phyloP scores from a whole-genome alignment of 1,140 invertebrate genomes.

The Lethrus apterus region DNA sequence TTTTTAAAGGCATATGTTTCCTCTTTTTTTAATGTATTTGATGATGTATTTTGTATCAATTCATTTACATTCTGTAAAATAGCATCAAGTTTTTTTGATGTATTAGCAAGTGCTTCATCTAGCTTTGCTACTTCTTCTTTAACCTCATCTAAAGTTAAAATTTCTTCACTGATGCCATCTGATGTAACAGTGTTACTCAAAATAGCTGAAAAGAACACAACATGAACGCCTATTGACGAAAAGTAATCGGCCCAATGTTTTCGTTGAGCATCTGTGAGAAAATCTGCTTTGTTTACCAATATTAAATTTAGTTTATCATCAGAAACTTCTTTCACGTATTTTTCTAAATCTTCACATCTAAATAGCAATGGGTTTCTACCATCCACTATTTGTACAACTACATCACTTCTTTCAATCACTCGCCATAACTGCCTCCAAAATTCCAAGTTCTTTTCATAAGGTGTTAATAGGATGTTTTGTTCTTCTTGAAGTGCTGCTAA shows the following conservation, averaged over 20 bases:
- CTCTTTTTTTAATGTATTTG: background rate
- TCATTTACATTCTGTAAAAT: background rate
- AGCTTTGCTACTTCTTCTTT: constrained; percentile 44
- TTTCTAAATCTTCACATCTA: constrained; percentile 87
- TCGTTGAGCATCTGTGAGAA: constrained; percentile 75
- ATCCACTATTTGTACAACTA: constrained; percentile 95
- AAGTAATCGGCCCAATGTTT: constrained; percentile 87
- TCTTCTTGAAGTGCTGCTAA: constrained; percentile 74
- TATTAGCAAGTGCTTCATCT: constrained; percentile 1
- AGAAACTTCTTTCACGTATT: constrained; percentile 83
- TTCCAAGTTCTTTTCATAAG: constrained; percentile 97
- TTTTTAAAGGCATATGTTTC: constrained; percentile 20
- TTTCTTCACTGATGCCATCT: constrained; percentile 26
- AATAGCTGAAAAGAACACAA: constrained; percentile 81
- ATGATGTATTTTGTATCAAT: background rate
- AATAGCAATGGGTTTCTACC: constrained; percentile 94
- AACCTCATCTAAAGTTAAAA: constrained; percentile 38
- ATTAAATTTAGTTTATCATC: constrained; percentile 73
- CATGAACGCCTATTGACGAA: constrained; percentile 52
- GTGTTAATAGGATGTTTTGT: constrained; percentile 79
- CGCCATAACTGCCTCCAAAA: constrained; percentile 99
- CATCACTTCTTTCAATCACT: constrained; percentile 92
- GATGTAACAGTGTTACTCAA: constrained; percentile 35
- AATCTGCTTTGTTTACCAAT: constrained; percentile 96
- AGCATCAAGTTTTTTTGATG: background rate